phyloP scores from a whole-genome alignment of 2,113 vertebrate species.

The Callorhinus ursinus region DNA sequence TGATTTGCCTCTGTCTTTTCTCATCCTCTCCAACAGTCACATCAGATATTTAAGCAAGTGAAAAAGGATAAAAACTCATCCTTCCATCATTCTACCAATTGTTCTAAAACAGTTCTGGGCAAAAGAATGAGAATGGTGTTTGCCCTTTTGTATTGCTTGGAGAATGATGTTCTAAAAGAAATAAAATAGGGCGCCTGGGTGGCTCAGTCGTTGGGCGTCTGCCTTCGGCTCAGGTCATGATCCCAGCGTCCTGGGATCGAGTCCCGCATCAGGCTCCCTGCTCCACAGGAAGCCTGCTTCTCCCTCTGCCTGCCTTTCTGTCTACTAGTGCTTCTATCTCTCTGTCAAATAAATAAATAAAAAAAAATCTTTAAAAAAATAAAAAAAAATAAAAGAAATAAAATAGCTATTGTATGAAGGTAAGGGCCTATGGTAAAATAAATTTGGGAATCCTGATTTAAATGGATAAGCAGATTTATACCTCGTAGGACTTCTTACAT shows the following conservation, averaged over 20 bases:
- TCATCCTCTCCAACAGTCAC: not conserved
- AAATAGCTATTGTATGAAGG: not conserved
- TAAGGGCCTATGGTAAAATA: not conserved
- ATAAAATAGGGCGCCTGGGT: not conserved
- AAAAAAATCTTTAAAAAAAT: not conserved
- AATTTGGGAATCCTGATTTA: not conserved
- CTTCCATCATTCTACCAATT: not conserved
- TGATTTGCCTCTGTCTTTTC: not conserved
- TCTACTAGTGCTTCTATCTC: too few species aligned
- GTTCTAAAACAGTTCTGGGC: not conserved
- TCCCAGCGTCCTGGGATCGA: too few species aligned
- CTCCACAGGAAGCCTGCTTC: too few species aligned
- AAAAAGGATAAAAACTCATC: not conserved
- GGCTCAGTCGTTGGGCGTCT: too few species aligned
- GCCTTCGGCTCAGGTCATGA: too few species aligned
- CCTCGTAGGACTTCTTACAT: not conserved
- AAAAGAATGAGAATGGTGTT: conserved; percentile 2
- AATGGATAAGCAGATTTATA: not conserved
- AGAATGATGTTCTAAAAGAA: not conserved
- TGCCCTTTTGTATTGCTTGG: not conserved
- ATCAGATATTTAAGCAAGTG: not conserved
- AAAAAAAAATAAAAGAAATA: not conserved
- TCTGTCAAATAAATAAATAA: too few species aligned
- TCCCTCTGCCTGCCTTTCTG: too few species aligned
- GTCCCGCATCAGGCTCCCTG: too few species aligned